phyloP scores from a whole-genome alignment of 2,113 vertebrate species.

The Leuciscus idus region DNA sequence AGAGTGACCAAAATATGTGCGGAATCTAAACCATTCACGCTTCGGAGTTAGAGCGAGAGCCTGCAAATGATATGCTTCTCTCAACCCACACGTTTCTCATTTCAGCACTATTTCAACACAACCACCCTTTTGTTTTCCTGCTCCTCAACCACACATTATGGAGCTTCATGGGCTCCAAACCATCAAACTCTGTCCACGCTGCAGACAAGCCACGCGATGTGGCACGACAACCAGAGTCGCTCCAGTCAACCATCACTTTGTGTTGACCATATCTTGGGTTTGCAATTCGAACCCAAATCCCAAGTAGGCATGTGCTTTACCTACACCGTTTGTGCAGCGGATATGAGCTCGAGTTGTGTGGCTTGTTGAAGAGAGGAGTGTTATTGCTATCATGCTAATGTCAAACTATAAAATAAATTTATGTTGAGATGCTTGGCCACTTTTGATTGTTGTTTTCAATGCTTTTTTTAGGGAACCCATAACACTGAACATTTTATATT shows the following conservation, averaged over 20 bases:
- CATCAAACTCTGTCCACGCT: background rate
- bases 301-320: background rate
- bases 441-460: background rate
- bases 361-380: background rate
- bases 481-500: background rate
- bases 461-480: background rate
- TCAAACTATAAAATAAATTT: background rate
- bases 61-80: constrained; percentile 63
- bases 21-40: constrained; percentile 75
- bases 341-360: background rate
- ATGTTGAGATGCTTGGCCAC: background rate
- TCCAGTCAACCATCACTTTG: background rate
- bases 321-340: background rate
- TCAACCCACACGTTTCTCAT: constrained; percentile 70
- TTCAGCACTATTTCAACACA: constrained; percentile 61
- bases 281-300: background rate
- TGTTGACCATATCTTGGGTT: background rate
- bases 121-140: constrained; percentile 23
- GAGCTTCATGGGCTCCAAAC: background rate
- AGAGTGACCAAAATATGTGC: constrained; percentile 77
- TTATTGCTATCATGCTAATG: background rate
- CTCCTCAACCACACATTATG: constrained; percentile 31
- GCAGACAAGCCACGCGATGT: constrained; percentile 6
- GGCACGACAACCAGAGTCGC: background rate
- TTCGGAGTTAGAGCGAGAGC: constrained; percentile 66